These are phyloP conservation scores for Nomada fabriciana DNA, from an alignment of 2,888 invertebrate genomes.

Conservation along the genomic window DNA sequence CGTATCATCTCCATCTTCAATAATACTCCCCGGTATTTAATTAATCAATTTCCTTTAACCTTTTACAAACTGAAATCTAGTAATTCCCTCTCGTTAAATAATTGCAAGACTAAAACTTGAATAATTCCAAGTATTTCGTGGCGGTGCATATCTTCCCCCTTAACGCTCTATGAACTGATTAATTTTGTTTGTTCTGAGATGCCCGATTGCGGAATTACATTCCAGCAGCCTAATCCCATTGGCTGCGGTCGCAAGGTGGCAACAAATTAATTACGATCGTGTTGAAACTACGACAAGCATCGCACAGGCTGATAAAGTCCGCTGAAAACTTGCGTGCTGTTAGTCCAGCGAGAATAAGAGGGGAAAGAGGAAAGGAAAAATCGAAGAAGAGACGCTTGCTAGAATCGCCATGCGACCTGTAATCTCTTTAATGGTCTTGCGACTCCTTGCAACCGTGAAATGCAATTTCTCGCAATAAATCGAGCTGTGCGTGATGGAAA, in stretches of 20 bases:
- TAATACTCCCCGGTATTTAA: not conserved
- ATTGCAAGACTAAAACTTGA: not conserved
- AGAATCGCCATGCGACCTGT: slow-evolving; percentile 7
- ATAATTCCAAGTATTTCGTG: no score
- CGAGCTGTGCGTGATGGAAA: not conserved
- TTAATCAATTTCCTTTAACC: not conserved
- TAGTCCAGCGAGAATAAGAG: not conserved
- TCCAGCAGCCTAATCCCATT: slow-evolving; percentile 18
- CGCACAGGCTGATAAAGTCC: slow-evolving; percentile 15
- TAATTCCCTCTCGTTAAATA: no score
- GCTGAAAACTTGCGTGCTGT: slow-evolving; percentile 27
- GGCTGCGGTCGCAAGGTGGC: slow-evolving; percentile 20
- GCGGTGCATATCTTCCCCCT: not conserved
- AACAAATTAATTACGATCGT: slow-evolving; percentile 53
- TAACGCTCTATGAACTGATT: not conserved
- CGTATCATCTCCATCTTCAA: no score
- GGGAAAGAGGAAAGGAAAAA: not conserved
- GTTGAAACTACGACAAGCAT: slow-evolving; percentile 48
- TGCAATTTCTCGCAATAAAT: slow-evolving; percentile 12
- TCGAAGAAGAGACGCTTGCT: not conserved
- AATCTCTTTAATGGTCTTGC: slow-evolving; percentile 28
- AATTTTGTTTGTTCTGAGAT: slow-evolving; percentile 12
- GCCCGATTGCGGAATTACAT: slow-evolving; percentile 12
- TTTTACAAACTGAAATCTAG: no score
- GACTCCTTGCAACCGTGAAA: slow-evolving; percentile 19